These are phyloP conservation scores for Bradypodion pumilum DNA, from an alignment of 2,797 vertebrate genomes.

Conservation along the genomic window DNA sequence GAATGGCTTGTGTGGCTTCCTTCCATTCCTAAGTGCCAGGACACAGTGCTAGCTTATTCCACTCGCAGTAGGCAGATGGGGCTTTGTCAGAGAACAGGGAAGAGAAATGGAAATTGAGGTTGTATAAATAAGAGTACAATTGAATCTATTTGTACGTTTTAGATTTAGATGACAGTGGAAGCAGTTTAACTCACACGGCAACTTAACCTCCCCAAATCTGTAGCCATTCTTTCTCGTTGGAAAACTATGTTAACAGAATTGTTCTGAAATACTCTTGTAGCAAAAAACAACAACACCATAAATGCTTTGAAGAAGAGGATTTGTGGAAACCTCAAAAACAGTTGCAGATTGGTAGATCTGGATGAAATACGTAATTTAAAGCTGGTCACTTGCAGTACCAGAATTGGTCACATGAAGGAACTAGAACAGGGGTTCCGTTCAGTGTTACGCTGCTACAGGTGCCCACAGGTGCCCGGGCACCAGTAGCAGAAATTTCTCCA, in stretches of 20 bases:
- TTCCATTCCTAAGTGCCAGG: not conserved
- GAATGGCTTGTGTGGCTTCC: not conserved
- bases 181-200: slow-evolving; percentile 16
- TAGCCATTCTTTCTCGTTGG: slow-evolving; percentile 25
- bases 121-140: not conserved
- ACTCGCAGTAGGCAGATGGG: not conserved
- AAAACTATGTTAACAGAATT: slow-evolving; percentile 7
- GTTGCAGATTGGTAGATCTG: no score
- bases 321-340: no score
- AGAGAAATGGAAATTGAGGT: not conserved
- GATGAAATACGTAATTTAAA: no score
- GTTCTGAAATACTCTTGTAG: slow-evolving; percentile 27
- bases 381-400: no score
- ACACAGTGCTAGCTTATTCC: not conserved
- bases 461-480: no score
- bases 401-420: no score
- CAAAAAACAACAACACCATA: no score
- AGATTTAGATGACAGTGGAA: not conserved
- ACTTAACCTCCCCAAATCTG: slow-evolving; percentile 18
- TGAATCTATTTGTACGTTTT: slow-evolving; percentile 15
- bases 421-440: no score
- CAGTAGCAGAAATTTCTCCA: no score
- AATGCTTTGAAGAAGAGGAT: no score
- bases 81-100: not conserved
- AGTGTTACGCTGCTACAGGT: no score